Evolutionary conservation across 2,888 invertebrate genomes (phyloP).

Genomic region (Ennomos fuscantarius): DNA sequence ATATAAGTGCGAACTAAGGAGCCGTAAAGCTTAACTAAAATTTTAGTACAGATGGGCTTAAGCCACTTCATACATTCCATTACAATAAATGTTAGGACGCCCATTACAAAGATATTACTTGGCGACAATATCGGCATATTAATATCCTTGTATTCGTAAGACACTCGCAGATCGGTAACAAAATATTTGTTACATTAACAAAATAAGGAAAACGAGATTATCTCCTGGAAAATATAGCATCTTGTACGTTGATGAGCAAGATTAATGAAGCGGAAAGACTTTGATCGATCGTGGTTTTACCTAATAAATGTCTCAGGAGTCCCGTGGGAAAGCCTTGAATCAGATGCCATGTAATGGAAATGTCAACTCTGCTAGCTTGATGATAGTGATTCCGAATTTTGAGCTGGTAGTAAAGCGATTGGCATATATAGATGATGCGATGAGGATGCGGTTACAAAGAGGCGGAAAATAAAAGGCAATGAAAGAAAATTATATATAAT

Average conservation of each 20-base stretch:
- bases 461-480: no score
- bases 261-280: conserved; percentile 81
- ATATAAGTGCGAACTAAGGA: no score
- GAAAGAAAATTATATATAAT: no score
- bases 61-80: background rate
- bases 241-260: conserved; percentile 74
- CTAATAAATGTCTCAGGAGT: conserved; percentile 72
- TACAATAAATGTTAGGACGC: background rate
- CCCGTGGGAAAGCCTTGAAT: conserved; percentile 57
- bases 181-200: conserved; percentile 53
- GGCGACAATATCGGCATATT: conserved; percentile 9
- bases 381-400: conserved; percentile 10
- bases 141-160: conserved; percentile 11
- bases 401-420: no score
- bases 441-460: no score
- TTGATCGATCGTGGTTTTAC: conserved; percentile 81
- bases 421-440: no score
- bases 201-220: conserved; percentile 69
- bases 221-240: conserved; percentile 67
- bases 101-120: conserved; percentile 5
- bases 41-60: background rate
- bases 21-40: no score
- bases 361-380: conserved; percentile 40
- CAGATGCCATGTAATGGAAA: conserved; percentile 60
- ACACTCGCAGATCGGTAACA: conserved; percentile 4